phyloP scores from a whole-genome alignment of 2,113 vertebrate species.

The Trachemys scripta region DNA sequence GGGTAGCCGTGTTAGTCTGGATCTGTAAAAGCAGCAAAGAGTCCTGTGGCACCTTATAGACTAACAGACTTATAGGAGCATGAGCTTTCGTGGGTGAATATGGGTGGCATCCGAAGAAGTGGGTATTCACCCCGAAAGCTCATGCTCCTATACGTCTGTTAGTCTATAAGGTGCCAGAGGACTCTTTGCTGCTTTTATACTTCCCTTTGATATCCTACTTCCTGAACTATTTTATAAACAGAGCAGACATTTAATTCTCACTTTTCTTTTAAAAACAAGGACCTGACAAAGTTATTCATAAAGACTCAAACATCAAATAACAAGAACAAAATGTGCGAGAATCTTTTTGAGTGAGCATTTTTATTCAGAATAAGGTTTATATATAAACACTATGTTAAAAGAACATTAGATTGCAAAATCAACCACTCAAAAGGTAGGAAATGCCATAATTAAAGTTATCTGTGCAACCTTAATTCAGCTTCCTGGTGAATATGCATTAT shows the following conservation, averaged over 20 bases:
- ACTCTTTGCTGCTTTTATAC: neutral
- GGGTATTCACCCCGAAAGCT: too few relatives aligned
- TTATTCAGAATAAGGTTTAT: neutral
- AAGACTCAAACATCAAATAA: neutral
- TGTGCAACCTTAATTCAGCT: neutral
- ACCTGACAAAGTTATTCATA: accelerated
- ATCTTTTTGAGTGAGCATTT: neutral
- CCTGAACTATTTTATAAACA: neutral
- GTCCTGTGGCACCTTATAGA: too few relatives aligned
- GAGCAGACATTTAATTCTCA: too few relatives aligned
- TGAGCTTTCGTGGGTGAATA: too few relatives aligned
- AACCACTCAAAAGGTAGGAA: neutral
- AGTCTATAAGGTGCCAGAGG: too few relatives aligned
- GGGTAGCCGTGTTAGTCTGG: too few relatives aligned
- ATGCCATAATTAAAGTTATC: neutral
- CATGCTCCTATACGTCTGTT: too few relatives aligned
- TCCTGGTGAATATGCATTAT: neutral
- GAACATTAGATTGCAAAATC: neutral
- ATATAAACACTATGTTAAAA: neutral
- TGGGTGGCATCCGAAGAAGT: too few relatives aligned
- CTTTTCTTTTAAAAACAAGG: accelerated
- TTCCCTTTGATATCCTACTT: neutral
- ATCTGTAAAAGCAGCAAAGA: too few relatives aligned
- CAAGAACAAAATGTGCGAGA: neutral
- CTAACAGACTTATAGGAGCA: too few relatives aligned